Percentiles rank a stretch among this genome's conserved stretches.
These are phyloP conservation scores for Sphaerodactylus townsendi DNA, from an alignment of 2,113 vertebrate genomes.

Conservation along the genomic window DNA sequence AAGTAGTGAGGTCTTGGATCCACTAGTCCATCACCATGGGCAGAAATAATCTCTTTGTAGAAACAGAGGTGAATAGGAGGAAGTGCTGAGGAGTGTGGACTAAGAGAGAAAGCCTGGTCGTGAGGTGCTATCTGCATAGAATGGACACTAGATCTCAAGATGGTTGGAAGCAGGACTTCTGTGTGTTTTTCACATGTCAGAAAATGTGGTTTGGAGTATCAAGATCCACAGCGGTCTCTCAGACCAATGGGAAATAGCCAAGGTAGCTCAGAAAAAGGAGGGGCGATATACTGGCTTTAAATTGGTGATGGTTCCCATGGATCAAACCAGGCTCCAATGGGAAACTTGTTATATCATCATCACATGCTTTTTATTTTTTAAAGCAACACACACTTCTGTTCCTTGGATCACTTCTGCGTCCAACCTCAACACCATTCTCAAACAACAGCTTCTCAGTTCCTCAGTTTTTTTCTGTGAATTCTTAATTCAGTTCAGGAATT, in stretches of 20 bases:
- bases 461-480: not conserved
- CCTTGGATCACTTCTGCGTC: not conserved
- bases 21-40: no score
- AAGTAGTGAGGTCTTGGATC: no score
- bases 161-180: not conserved
- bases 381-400: no score
- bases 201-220: no score
- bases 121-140: not conserved
- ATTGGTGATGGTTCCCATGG: not conserved
- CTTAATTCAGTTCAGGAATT: not conserved
- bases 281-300: no score
- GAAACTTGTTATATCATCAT: no score
- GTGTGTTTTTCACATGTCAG: not conserved
- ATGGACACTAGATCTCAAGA: not conserved
- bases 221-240: no score
- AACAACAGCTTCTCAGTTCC: not conserved
- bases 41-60: no score
- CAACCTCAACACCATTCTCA: not conserved
- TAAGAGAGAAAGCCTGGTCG: not conserved
- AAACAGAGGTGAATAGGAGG: not conserved
- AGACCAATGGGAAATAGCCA: not conserved
- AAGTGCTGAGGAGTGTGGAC: not conserved
- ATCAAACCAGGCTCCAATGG: not conserved
- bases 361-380: no score
- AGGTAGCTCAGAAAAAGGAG: not conserved